A percentile compares a stretch with the other conserved stretches of the same genome.
Conservation (phyloP, 2,113 vertebrate species). For the Glaucidium brasilianum region DNA sequence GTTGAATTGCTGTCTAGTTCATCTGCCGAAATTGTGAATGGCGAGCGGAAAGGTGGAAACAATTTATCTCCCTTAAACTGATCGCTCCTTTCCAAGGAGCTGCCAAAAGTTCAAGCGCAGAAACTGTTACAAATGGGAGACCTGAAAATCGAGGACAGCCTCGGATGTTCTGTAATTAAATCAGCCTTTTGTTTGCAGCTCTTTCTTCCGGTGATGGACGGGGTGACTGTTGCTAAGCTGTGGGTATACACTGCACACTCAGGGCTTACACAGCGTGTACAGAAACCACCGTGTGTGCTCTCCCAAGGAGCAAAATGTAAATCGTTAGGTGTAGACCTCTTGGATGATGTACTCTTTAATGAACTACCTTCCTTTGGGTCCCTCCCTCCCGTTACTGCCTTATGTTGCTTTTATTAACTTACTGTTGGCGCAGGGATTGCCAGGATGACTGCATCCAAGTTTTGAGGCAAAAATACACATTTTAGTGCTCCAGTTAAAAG, state of each 20-base stretch:
- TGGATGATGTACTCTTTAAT: neutral
- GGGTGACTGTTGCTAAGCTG: neutral
- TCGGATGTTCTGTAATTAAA: neutral
- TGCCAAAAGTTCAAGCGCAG: neutral
- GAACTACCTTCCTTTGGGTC: neutral
- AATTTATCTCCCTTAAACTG: neutral
- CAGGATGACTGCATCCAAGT: neutral
- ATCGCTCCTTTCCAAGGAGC: neutral
- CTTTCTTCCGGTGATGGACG: neutral
- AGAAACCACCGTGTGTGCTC: fast-evolving
- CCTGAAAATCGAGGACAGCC: neutral
- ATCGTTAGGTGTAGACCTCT: neutral
- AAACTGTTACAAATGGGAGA: neutral
- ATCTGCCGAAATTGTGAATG: neutral
- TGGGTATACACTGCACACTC: fast-evolving
- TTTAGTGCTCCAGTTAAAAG: neutral
- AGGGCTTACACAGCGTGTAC: fast-evolving
- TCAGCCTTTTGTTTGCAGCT: neutral
- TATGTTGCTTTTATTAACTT: neutral
- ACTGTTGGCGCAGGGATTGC: neutral
- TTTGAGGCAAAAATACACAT: neutral
- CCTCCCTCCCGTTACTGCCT: neutral
- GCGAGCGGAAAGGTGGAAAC: neutral
- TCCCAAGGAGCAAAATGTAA: neutral
- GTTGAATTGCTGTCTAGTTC: neutral